Percentiles rank a stretch among this genome's conserved stretches.
Evolutionary conservation across 2,113 vertebrate genomes (phyloP).

Genomic region (Tapirus terrestris): DNA sequence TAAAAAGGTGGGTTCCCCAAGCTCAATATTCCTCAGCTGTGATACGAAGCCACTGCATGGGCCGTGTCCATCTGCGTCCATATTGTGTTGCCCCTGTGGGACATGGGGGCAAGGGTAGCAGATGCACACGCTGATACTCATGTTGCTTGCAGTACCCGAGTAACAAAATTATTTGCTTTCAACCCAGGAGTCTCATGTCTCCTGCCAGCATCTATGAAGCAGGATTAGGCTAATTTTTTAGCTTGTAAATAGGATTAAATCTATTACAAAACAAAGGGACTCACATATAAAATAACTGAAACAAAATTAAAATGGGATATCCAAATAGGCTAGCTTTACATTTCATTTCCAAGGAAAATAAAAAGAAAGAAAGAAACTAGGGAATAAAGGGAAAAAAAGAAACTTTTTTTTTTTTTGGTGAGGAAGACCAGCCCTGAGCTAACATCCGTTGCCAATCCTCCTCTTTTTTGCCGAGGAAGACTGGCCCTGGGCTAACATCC

Average conservation of each 20-base stretch:
- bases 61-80: neutral
- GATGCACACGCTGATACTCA: neutral
- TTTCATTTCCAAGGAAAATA: conserved; percentile 40
- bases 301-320: neutral
- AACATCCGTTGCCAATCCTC: no score
- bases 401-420: no score
- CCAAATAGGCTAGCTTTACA: neutral
- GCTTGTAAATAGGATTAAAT: neutral
- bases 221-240: neutral
- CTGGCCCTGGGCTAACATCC: no score
- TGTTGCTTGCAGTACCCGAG: neutral
- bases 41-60: neutral
- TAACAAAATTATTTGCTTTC: neutral
- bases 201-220: neutral
- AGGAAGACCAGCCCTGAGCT: no score
- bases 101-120: neutral
- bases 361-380: neutral
- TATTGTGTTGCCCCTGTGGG: neutral
- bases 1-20: neutral
- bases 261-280: neutral
- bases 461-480: no score
- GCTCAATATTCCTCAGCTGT: neutral
- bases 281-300: neutral
- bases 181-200: neutral
- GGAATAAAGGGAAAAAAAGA: neutral